Base-by-base conservation (phyloP, 2,797 vertebrate species). In the Periparus ater region DNA sequence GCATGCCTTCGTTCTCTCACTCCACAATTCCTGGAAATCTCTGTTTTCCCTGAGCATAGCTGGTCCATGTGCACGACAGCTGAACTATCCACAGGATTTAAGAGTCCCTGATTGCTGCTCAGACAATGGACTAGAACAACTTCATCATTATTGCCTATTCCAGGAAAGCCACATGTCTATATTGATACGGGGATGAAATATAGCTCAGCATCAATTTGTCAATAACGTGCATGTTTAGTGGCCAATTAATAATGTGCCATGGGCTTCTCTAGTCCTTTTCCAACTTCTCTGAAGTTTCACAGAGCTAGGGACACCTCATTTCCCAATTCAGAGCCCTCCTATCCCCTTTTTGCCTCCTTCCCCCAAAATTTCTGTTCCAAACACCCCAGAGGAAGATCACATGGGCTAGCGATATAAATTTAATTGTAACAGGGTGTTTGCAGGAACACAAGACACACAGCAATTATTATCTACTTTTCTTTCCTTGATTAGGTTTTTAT, bases 11-110 rank as follows among this genome's bases (percentile, higher is more conserved):
- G 2, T 92, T 96, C 91, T 93, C 92, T 96, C 94, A 80, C 86
- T 96, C 88, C 72, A 72, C 93, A 91, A 42, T 97, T 96, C 96
- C 93, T 96, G 93, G 94, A 95, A 96, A 93, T 89, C 90, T 92
- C 72, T 68, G 81, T 86, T 95, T 96, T 95, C 92, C 92, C 91
- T 85, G 18, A 91, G 84, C 42, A 22, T 77, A 85, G 38, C 84
- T 61, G 42, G 72, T 67, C 84, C 92, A 92, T 85, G 75, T 94
- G 92, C 72, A 50, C 1, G 0, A 74, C 92, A 94, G 94, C 86
- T 96, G 94, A 93, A 48, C 71, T 89, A 38, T 85, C 63, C 61
- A 29, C 47, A 57, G 86, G 53, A 83, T 92, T 89, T 93, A 89
- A 87, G 32, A 95, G 65, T 72, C 88, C 61, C 71, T 58, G 19